Evolutionary conservation across 1,140 invertebrate genomes (phyloP).

Genomic region (Agraylea sexmaculata): DNA sequence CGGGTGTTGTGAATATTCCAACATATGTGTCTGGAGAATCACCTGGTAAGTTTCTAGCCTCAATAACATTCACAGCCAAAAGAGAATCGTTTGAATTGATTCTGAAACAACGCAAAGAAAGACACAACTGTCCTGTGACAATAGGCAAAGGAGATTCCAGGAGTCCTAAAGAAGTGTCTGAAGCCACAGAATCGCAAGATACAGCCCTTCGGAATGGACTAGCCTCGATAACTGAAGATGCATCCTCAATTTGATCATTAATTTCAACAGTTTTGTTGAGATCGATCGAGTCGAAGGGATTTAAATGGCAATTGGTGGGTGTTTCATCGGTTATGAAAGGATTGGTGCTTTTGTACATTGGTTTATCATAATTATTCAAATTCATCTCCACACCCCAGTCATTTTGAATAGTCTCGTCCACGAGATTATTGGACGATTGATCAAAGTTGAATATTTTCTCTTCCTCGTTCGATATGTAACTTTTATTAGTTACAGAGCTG

Average conservation of each 20-base stretch:
- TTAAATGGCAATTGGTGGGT: constrained; percentile 19
- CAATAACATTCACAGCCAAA: constrained; percentile 20
- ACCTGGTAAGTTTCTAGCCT: constrained; percentile 19
- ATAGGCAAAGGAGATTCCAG: constrained; percentile 17
- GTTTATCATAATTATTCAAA: constrained; percentile 20
- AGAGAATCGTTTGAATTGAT: constrained; percentile 19
- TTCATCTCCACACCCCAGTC: constrained; percentile 19
- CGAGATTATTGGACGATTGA: constrained; percentile 2
- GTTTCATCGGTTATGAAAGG: constrained; percentile 17
- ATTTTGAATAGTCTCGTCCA: constrained; percentile 14
- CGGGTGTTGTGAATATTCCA: constrained; percentile 20
- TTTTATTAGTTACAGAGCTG: constrained; percentile 13
- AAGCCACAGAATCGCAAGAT: constrained; percentile 73
- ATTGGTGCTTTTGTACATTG: constrained; percentile 20
- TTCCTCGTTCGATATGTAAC: constrained; percentile 12
- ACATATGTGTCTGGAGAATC: constrained; percentile 20
- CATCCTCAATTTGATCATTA: too few relatives aligned
- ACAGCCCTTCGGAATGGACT: constrained; percentile 41
- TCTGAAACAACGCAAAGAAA: constrained; percentile 19
- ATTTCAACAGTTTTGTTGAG: too few relatives aligned
- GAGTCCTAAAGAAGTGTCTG: constrained; percentile 58
- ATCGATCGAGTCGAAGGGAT: constrained; percentile 18
- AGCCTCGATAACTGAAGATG: too few relatives aligned
- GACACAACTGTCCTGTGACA: constrained; percentile 19
- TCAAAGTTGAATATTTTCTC: constrained; percentile 12